Evolutionary conservation across 2,113 vertebrate genomes (phyloP).

Genomic region (Vidua chalybeata): DNA sequence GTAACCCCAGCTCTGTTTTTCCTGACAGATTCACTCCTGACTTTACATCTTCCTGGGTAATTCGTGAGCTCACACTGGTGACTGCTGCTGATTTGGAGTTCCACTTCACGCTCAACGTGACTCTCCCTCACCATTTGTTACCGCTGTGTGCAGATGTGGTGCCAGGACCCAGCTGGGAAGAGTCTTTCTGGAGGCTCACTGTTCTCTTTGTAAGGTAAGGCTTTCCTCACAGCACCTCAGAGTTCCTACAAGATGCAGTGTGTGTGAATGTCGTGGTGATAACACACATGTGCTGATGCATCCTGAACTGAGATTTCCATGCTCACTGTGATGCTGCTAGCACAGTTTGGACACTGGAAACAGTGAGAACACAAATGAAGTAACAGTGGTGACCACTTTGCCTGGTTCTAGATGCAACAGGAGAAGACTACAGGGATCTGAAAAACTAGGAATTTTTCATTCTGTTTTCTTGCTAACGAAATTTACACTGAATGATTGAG

Average conservation of each 20-base stretch:
- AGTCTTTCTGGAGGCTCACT: slow-evolving; percentile 92
- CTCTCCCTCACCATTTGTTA: slow-evolving; percentile 94
- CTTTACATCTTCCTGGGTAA: slow-evolving; percentile 97
- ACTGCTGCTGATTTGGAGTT: slow-evolving; percentile 87
- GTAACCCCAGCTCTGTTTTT: background rate
- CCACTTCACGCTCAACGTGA: slow-evolving; percentile 93
- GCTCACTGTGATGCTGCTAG: background rate
- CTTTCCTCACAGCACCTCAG: background rate
- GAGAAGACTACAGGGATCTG: background rate
- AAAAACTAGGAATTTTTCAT: background rate
- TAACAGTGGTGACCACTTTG: accelerated
- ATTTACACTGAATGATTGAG: background rate
- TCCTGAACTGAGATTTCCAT: background rate
- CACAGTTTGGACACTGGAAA: background rate
- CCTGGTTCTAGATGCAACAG: background rate
- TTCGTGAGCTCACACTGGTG: slow-evolving; percentile 89
- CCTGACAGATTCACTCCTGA: slow-evolving; percentile 92
- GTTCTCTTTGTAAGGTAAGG: slow-evolving; percentile 91
- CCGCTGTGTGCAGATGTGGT: slow-evolving; percentile 94
- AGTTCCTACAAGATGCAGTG: background rate
- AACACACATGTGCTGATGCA: accelerated
- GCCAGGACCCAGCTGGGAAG: slow-evolving; percentile 96
- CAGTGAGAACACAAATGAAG: background rate
- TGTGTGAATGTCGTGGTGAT: background rate
- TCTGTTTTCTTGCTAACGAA: background rate